A percentile compares a stretch with the other conserved stretches of the same genome.
Conservation (phyloP, 1,140 invertebrate genomes). For the Linepithema humile region DNA sequence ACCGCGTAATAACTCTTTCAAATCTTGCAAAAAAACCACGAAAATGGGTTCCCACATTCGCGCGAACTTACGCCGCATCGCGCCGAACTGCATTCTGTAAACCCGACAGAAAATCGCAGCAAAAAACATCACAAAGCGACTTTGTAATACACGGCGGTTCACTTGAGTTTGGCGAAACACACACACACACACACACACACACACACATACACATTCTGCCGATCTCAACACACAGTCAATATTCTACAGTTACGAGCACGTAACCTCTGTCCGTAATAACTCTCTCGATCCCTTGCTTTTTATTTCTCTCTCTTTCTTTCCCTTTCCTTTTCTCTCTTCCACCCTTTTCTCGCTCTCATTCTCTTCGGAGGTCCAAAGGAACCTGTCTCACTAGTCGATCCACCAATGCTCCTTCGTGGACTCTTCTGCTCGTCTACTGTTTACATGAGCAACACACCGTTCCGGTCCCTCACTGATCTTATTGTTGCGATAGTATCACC, state of each 20-base stretch:
- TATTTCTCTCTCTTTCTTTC: neutral
- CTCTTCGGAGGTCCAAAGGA: slow-evolving; percentile 60
- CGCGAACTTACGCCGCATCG: slow-evolving; percentile 12
- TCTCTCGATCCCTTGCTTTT: slow-evolving; percentile 30
- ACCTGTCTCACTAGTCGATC: slow-evolving; percentile 73
- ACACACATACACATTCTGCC: slow-evolving; percentile 7
- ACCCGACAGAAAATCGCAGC: slow-evolving; percentile 22
- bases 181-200: slow-evolving; percentile 43
- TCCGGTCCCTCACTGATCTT: slow-evolving; percentile 60
- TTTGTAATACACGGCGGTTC: slow-evolving; percentile 51
- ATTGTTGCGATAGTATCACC: slow-evolving; percentile 73
- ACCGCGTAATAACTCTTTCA: slow-evolving; percentile 56
- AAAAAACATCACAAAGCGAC: slow-evolving; percentile 52
- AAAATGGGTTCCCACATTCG: slow-evolving; percentile 49
- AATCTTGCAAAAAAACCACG: slow-evolving; percentile 38
- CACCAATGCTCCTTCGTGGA: slow-evolving; percentile 44
- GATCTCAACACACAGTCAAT: slow-evolving; percentile 40
- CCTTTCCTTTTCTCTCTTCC: neutral
- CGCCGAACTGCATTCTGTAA: slow-evolving; percentile 18
- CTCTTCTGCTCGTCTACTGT: slow-evolving; percentile 70
- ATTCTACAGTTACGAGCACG: slow-evolving; percentile 64
- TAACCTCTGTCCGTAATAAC: slow-evolving; percentile 67
- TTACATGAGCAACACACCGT: slow-evolving; percentile 70
- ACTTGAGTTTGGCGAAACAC: slow-evolving; percentile 48
- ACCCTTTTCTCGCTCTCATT: slow-evolving; percentile 5